Conservation (phyloP, 1,140 invertebrate species). For the Drosophila willistoni region DNA sequence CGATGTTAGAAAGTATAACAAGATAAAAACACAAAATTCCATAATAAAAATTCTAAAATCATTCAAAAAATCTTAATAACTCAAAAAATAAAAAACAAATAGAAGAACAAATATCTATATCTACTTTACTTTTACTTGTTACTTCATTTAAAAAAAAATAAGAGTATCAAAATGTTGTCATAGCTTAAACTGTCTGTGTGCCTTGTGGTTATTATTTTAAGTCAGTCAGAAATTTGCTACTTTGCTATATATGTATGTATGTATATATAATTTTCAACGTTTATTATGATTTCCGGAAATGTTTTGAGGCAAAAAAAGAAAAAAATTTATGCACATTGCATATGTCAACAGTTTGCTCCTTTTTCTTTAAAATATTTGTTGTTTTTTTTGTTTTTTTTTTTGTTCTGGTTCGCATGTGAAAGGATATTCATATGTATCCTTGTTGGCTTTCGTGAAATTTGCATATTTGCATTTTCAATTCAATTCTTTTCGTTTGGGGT, state of each 20-base stretch:
- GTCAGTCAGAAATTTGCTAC: slow-evolving; percentile 58
- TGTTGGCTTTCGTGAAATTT: slow-evolving; percentile 62
- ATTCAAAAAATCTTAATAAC: too few relatives aligned
- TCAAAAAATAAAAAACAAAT: neutral
- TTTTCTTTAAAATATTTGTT: slow-evolving; percentile 26
- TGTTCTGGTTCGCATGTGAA: neutral
- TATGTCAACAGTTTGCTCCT: slow-evolving; percentile 71
- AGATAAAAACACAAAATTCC: too few relatives aligned
- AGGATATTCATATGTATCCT: slow-evolving; percentile 27
- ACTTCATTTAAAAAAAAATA: too few relatives aligned
- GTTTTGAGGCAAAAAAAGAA: slow-evolving; percentile 58
- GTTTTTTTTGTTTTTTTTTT: slow-evolving; percentile 36
- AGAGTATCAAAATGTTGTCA: neutral
- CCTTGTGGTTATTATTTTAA: slow-evolving; percentile 50
- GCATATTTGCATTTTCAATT: slow-evolving; percentile 74
- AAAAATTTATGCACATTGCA: slow-evolving; percentile 75
- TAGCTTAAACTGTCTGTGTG: neutral
- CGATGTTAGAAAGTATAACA: too few relatives aligned
- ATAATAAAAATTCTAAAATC: too few relatives aligned
- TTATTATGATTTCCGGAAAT: slow-evolving; percentile 79
- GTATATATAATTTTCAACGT: slow-evolving; percentile 67
- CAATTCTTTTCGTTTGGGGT: slow-evolving; percentile 49
- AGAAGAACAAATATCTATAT: too few relatives aligned
- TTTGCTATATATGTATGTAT: slow-evolving; percentile 43
- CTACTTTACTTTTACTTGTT: too few relatives aligned